Conservation (phyloP, 2,888 invertebrate species). For the Lordiphosa andalusiaca region DNA sequence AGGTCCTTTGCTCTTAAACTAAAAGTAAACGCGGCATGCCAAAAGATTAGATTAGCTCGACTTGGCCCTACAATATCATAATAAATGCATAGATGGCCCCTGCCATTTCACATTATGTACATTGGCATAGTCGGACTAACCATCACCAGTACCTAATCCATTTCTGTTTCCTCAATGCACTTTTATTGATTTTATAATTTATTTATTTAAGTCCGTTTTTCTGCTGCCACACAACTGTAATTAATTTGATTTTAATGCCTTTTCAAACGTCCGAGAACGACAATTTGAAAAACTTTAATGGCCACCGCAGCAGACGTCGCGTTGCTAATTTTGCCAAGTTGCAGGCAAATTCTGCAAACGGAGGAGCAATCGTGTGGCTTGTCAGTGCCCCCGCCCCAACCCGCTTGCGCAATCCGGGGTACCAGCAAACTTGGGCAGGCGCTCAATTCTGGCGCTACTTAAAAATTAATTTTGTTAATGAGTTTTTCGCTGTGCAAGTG, state of each 20-base stretch:
- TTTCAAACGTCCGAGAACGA: slow-evolving; percentile 53
- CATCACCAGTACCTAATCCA: slow-evolving; percentile 3
- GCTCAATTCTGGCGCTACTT: slow-evolving; percentile 71
- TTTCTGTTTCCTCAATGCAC: slow-evolving; percentile 20
- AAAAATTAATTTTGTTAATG: slow-evolving; percentile 78
- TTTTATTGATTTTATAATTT: slow-evolving; percentile 70
- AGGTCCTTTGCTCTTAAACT: too few relatives aligned
- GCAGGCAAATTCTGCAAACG: slow-evolving; percentile 52
- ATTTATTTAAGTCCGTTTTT: slow-evolving; percentile 52
- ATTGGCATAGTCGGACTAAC: not conserved
- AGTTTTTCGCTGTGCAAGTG: slow-evolving; percentile 65
- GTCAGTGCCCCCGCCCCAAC: slow-evolving; percentile 26
- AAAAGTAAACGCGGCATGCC: too few relatives aligned
- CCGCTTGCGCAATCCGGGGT: not conserved
- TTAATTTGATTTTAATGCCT: slow-evolving; percentile 73
- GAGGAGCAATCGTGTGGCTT: slow-evolving; percentile 38
- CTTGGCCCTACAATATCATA: not conserved
- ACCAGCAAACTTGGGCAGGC: slow-evolving; percentile 54
- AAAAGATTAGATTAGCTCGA: too few relatives aligned
- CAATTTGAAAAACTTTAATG: slow-evolving; percentile 64
- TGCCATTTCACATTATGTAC: too few relatives aligned
- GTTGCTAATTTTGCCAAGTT: slow-evolving; percentile 66
- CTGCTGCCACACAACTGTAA: slow-evolving; percentile 52
- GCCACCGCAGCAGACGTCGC: slow-evolving; percentile 50
- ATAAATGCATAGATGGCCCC: not conserved